Base-by-base conservation (phyloP, 2,888 invertebrate species). In the Gisinianus flammeolus region DNA sequence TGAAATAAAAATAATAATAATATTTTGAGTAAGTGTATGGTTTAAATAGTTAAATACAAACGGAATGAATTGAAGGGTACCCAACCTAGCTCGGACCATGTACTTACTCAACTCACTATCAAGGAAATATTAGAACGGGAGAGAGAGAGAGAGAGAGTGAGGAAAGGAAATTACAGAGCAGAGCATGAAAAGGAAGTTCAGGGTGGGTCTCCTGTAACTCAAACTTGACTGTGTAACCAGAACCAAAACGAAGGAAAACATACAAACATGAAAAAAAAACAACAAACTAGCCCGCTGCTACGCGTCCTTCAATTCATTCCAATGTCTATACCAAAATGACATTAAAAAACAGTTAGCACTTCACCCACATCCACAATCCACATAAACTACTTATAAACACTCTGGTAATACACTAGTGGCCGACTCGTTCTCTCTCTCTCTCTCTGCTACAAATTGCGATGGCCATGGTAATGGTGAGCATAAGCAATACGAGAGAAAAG, bases 161-260 rank as follows among this genome's bases (percentile, higher is more conserved):
- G 19, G 3, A 2, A 35, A 73, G 73, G 73, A 73, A 73, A 73
- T 73, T 73, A 62, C 35, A 73, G 56, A 33, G 73, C n/a, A 35
- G 22, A 24, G 64, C 58, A 58, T 62, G 56, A 62, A 73, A 62
- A 73, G 73, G 73, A 73, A 73, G 73, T 73, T 30, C 26, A 62
- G 73, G 73, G 73, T 73, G 73, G 73, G 54, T 70, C 70, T n/a
- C 26, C 16, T 52, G 28, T 44, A 44, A n/a, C n/a, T n/a, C n/a
- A n/a, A n/a, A n/a, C n/a, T n/a, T n/a, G 12, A 35, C 35, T 8
- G 6, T 35, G 12, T 5, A 35, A 35, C 35, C 12, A 35, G 35
- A 35, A 35, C 35, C 12, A 35, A 12, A 35, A 35, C 35, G 6
- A 35, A 35, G 6, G 35, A 8, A 8, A 12, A 35, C 35, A 8